phyloP scores from a whole-genome alignment of 2,113 vertebrate genomes.

The Apteryx mantelli region DNA sequence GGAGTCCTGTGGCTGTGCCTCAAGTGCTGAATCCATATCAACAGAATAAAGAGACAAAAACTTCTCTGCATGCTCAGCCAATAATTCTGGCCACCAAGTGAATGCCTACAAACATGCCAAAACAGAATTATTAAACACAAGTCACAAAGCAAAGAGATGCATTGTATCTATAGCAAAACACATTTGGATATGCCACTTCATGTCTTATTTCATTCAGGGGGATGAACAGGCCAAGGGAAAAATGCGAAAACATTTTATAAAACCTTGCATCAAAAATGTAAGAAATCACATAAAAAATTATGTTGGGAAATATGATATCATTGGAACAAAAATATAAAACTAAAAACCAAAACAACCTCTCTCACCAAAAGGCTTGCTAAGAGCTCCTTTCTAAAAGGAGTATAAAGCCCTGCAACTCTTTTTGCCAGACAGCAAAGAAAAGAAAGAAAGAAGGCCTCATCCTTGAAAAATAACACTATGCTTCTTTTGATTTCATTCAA shows the following conservation, averaged over 20 bases:
- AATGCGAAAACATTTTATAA: not conserved
- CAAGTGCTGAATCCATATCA: conserved; percentile 90
- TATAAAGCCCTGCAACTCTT: not conserved
- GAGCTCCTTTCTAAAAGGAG: not conserved
- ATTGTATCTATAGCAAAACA: not conserved
- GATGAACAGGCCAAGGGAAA: not conserved
- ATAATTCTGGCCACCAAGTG: conserved; percentile 92
- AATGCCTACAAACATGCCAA: conserved; percentile 83
- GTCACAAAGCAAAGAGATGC: not conserved
- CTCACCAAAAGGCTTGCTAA: not conserved
- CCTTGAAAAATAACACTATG: not conserved
- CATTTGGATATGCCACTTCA: not conserved
- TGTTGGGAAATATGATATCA: not conserved
- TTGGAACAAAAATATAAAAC: not conserved
- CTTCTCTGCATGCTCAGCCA: conserved; percentile 93
- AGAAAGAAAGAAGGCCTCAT: not conserved
- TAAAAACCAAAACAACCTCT: not conserved
- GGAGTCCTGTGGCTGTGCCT: conserved; percentile 89
- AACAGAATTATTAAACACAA: not conserved
- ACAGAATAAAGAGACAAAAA: conserved; percentile 93
- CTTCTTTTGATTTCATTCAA: not conserved
- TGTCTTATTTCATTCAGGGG: not conserved
- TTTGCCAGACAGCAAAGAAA: not conserved
- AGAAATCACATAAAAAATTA: not conserved
- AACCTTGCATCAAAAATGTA: not conserved